A percentile compares a stretch with the other conserved stretches of the same genome.
Evolutionary conservation across 2,888 invertebrate genomes (phyloP).

Genomic region (Eupithecia vulgata): DNA sequence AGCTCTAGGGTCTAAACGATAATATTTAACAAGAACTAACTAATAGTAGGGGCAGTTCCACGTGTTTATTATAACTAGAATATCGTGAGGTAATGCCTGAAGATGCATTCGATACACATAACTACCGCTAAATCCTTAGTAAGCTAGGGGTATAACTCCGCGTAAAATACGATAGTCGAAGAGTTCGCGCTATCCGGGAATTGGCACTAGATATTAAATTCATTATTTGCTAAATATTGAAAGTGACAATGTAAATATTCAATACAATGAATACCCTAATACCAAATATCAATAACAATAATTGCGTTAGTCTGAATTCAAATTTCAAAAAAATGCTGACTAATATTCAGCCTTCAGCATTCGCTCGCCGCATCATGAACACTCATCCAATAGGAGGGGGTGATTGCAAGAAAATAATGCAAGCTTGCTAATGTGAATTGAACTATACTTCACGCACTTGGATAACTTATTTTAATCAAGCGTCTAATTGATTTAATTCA

Average conservation of each 20-base stretch:
- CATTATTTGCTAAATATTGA: slow-evolving; percentile 69
- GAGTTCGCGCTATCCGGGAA: slow-evolving; percentile 68
- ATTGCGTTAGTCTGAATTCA: slow-evolving; percentile 69
- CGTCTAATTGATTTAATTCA: slow-evolving; percentile 16
- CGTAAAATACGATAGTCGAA: slow-evolving; percentile 64
- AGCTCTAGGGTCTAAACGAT: slow-evolving; percentile 48
- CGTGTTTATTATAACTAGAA: slow-evolving; percentile 45
- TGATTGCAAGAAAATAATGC: slow-evolving; percentile 56
- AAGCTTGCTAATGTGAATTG: slow-evolving; percentile 45
- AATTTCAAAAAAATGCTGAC: slow-evolving; percentile 59
- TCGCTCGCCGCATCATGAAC: slow-evolving; percentile 56
- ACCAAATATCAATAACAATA: slow-evolving; percentile 67
- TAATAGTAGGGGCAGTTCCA: slow-evolving; percentile 37
- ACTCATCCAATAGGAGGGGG: slow-evolving; percentile 55
- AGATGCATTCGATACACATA: slow-evolving; percentile 62
- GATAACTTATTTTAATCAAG: not conserved
- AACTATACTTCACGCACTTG: slow-evolving; percentile 26
- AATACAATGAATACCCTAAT: slow-evolving; percentile 71
- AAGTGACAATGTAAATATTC: slow-evolving; percentile 71
- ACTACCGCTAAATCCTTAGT: slow-evolving; percentile 71
- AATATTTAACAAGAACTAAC: slow-evolving; percentile 32
- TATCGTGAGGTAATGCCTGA: slow-evolving; percentile 46
- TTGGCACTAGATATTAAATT: slow-evolving; percentile 72
- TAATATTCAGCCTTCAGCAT: slow-evolving; percentile 53
- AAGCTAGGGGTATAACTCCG: slow-evolving; percentile 70